phyloP scores from a whole-genome alignment of 2,888 invertebrate genomes.

The Andrena fulva region DNA sequence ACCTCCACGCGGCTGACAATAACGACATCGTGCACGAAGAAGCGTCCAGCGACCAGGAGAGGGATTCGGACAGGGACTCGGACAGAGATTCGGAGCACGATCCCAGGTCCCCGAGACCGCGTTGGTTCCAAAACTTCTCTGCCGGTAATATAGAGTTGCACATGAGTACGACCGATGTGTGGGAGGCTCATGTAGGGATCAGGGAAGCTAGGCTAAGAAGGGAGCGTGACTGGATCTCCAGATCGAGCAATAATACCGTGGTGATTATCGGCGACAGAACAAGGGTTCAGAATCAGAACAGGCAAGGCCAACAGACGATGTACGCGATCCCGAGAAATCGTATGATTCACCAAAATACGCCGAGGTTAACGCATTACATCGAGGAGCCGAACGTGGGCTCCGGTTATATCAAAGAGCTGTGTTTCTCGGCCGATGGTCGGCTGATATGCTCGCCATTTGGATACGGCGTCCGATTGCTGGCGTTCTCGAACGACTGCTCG shows the following conservation, averaged over 20 bases:
- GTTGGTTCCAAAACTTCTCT: slow-evolving; percentile 76
- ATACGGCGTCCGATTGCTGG: slow-evolving; percentile 93
- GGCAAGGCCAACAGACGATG: slow-evolving; percentile 78
- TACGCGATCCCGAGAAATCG: slow-evolving; percentile 83
- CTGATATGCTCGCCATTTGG: slow-evolving; percentile 96
- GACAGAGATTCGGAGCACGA: slow-evolving; percentile 67
- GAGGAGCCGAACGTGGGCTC: slow-evolving; percentile 95
- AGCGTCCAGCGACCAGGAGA: slow-evolving; percentile 69
- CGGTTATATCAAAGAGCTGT: slow-evolving; percentile 96
- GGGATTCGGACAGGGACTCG: slow-evolving; percentile 51
- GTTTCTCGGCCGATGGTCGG: slow-evolving; percentile 95
- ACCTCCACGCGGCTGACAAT: slow-evolving; percentile 62
- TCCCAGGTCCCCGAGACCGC: slow-evolving; percentile 68
- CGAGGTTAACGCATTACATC: slow-evolving; percentile 92
- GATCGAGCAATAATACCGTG: slow-evolving; percentile 79
- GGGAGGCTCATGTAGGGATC: slow-evolving; percentile 89
- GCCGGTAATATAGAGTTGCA: slow-evolving; percentile 83
- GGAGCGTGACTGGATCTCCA: slow-evolving; percentile 80
- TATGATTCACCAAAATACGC: slow-evolving; percentile 89
- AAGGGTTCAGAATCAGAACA: slow-evolving; percentile 76
- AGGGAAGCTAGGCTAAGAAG: slow-evolving; percentile 87
- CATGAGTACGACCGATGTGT: slow-evolving; percentile 87
- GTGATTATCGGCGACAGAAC: slow-evolving; percentile 82
- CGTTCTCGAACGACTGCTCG: slow-evolving; percentile 91
- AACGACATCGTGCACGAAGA: slow-evolving; percentile 57